Conservation (phyloP, 2,888 invertebrate genomes). For the Ichneumoninae sp. region DNA sequence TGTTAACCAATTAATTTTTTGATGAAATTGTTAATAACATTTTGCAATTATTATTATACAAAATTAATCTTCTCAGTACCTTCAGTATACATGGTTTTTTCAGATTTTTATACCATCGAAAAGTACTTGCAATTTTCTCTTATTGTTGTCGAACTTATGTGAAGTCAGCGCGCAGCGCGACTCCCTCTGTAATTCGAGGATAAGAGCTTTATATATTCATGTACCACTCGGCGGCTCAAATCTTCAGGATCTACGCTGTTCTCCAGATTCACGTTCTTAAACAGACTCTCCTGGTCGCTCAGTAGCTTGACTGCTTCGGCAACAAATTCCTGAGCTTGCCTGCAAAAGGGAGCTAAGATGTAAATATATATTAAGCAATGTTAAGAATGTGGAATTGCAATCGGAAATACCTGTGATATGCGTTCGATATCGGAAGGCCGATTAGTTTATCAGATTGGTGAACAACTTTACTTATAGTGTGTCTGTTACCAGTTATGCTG, state of each 20-base stretch:
- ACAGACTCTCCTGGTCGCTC: constrained; percentile 63
- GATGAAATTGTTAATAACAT: too few species aligned
- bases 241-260: constrained; percentile 47
- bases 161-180: too few species aligned
- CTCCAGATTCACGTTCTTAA: constrained; percentile 47
- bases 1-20: too few species aligned
- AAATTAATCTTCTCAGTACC: too few species aligned
- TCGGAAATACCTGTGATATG: constrained; percentile 73
- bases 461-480: constrained; percentile 74
- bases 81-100: too few species aligned
- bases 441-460: constrained; percentile 67
- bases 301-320: constrained; percentile 71
- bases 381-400: background rate
- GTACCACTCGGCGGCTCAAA: constrained; percentile 54
- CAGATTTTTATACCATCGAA: too few species aligned
- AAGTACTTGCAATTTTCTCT: too few species aligned
- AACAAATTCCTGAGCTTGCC: constrained; percentile 72
- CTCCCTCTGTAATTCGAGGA: background rate
- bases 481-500: constrained; percentile 70
- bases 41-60: too few species aligned
- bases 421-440: constrained; percentile 76
- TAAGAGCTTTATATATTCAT: background rate
- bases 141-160: too few species aligned
- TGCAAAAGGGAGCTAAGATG: constrained; percentile 53
- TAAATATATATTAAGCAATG: background rate